Base-by-base conservation (phyloP, 2,113 vertebrate species). In the Megaceryle maxima region DNA sequence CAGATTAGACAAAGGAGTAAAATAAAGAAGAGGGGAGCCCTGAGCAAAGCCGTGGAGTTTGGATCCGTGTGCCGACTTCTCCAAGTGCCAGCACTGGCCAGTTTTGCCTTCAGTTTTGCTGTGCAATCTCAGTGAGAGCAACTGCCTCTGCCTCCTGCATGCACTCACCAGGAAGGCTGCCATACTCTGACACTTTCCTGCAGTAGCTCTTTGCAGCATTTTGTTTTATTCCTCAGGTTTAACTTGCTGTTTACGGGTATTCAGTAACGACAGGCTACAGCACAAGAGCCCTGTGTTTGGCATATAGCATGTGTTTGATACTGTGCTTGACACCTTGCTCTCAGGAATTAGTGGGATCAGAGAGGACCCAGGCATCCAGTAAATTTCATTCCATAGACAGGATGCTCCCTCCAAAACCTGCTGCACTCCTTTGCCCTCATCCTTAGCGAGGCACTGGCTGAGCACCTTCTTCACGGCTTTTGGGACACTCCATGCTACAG, bases 251-350 rank as follows among this genome's bases (percentile, higher is more conserved):
- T 79, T 73, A 37, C 4, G 3, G 2, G 10, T 33, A 21, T n/a
- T 73, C 59, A 59, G 55, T 41, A 62, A 26, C 46, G 50, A 67
- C 16, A 25, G 67, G n/a, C 21, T 63, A 57, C 53, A 37, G 31
- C 2, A 0, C 37, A 46, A 82, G 50, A 50, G 43, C 60, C 46
- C 26, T 0, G 0, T 26, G 43, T 73, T 41, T 63, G 44, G 66
- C 35, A 43, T 6, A 17, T 9, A 60, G 19, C 10, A 1, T 28
- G 17, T 67, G 33, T 78, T 57, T 62, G 31, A 46, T 25, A 37
- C n/a, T 37, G 29, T 35, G 66, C 64, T 83, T 83, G 53, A n/a
- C 2, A 3, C n/a, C 51, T 25, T 0, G 0, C 68, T 66, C 48
- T 56, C 15, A 9, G 60, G 64, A 83, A 39, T 81, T 74, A 50